Percentiles rank a stretch among this genome's conserved stretches.
phyloP scores from a whole-genome alignment of 2,113 vertebrate species.

The Gavialis gangeticus region DNA sequence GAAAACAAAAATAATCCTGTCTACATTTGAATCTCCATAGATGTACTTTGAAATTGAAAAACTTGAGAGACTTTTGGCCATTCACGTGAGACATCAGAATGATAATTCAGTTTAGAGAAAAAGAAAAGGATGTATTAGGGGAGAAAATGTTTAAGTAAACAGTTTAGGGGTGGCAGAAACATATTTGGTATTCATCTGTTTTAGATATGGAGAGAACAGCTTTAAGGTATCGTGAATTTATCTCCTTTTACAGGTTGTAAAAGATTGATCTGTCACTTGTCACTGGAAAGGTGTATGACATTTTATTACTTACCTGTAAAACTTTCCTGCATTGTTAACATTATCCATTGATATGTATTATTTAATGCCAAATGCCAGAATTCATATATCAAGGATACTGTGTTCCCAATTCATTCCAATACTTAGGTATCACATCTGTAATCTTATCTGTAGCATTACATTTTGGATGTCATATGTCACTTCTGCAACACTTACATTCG shows the following conservation, averaged over 20 bases:
- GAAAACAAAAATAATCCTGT: not conserved
- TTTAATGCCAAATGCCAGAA: not conserved
- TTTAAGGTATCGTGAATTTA: not conserved
- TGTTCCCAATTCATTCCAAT: not conserved
- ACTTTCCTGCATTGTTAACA: not conserved
- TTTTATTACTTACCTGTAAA: not conserved
- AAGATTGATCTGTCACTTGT: not conserved
- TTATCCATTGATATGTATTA: not conserved
- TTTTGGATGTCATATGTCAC: not conserved
- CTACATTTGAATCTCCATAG: not conserved
- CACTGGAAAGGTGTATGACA: not conserved
- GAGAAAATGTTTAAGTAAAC: not conserved
- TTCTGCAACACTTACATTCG: not conserved
- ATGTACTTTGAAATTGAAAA: not conserved
- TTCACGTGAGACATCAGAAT: not conserved
- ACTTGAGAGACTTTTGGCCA: not conserved
- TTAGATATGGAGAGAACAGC: not conserved
- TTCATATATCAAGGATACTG: not conserved
- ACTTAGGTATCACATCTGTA: not conserved
- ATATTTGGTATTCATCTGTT: not conserved
- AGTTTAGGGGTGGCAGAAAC: not conserved
- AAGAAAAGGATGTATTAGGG: accelerated
- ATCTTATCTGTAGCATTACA: not conserved
- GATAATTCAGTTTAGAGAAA: not conserved
- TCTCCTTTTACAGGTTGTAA: not conserved